Conservation (phyloP, 2,888 invertebrate species). For the Aromia moschata region DNA sequence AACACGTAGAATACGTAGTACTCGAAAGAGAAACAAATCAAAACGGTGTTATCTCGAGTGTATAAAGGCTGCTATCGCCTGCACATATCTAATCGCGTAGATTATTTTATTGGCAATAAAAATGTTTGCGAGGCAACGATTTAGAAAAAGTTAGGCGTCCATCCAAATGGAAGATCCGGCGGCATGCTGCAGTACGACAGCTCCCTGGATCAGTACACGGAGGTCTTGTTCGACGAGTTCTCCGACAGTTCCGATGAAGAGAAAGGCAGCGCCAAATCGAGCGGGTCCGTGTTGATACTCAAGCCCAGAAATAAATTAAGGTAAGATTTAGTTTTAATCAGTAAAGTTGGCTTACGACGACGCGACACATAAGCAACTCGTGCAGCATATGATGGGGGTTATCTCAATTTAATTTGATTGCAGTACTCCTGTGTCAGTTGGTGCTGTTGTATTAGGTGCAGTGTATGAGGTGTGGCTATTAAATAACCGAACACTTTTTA, state of each 20-base stretch:
- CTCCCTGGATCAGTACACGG: slow-evolving; percentile 40
- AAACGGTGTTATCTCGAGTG: slow-evolving; percentile 11
- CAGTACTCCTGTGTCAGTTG: no score
- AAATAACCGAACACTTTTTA: no score
- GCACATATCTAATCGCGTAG: slow-evolving; percentile 7
- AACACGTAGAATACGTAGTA: not conserved
- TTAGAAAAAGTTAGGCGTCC: slow-evolving; percentile 1
- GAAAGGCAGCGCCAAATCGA: slow-evolving; percentile 22
- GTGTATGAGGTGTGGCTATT: no score
- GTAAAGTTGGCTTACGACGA: no score
- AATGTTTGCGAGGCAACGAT: slow-evolving; percentile 9
- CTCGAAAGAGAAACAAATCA: not conserved
- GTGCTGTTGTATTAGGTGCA: no score
- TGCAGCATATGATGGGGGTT: no score
- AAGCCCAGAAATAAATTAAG: slow-evolving; percentile 35
- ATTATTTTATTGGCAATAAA: slow-evolving; percentile 13
- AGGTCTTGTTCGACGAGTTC: slow-evolving; percentile 45
- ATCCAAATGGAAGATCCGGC: not conserved
- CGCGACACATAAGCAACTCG: no score
- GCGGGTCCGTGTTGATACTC: slow-evolving; percentile 40
- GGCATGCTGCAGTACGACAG: slow-evolving; percentile 42
- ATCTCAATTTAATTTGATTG: no score
- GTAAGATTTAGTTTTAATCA: no score
- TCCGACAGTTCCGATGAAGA: slow-evolving; percentile 40
- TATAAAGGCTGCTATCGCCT: not conserved